Evolutionary conservation across 2,888 invertebrate genomes (phyloP), one percentile per base, ranked within the genome.

Genomic region (Callinectes sapidus): DNA sequence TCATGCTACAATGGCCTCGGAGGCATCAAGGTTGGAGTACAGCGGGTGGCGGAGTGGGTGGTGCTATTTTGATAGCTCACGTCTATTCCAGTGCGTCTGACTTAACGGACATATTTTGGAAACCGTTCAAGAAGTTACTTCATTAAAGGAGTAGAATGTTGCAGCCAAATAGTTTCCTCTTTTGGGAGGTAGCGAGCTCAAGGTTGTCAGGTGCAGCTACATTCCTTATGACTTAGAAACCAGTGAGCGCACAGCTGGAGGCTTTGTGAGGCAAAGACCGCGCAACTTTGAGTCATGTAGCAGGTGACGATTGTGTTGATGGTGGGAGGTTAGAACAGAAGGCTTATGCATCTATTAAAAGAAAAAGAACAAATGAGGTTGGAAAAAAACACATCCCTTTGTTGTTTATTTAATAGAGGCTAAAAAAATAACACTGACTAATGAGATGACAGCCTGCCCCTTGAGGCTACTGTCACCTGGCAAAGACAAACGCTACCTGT

Each of bases 61-160:
- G 55, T 16, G 89, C 89, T 66, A 66, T 66, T n/a, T 66, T 54
- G 32, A 35, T 55, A 32, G 5, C 71, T 71, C 71, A 28, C 6
- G n/a, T 8, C 71, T 71, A n/a, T 71, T 28, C 28, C 81, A 81
- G 81, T 10, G 35, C 32, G 2, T 81, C 16, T 35, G 32, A 35
- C 81, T 32, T 48, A 32, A 81, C 28, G 32, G 35, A 85, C 18
- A 16, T 14, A 35, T 42, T 90, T 86, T 90, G 90, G 85, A 90
- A 90, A 8, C 85, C 55, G 54, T 90, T 90, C 90, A 90, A 90
- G 35, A n/a, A 54, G 86, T 91, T 91, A 66, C 66, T 3, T 61
- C 90, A 87, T 42, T 87, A 55, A 28, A 18, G 54, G 77, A 42
- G 42, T 13, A 48, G 89, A n/a, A 77, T 77, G 77, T 61, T 35